These are phyloP conservation scores for Dendrocopos noguchii DNA, from an alignment of 2,113 vertebrate species.

Conservation along the genomic window DNA sequence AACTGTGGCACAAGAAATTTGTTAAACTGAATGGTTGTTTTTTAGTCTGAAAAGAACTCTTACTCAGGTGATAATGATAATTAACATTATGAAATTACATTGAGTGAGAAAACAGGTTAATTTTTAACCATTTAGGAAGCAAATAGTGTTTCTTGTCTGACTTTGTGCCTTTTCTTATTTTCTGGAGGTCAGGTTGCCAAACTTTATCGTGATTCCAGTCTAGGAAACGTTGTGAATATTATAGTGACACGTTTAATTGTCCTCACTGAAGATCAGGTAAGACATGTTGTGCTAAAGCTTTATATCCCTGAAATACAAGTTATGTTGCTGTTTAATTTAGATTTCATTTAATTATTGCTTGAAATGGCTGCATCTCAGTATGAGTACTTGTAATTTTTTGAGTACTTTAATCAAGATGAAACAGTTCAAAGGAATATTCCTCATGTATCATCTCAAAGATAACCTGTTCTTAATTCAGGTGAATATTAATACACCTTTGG, in stretches of 20 bases:
- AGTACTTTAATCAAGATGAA: constrained; percentile 57
- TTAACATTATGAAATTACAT: not conserved
- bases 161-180: constrained; percentile 99
- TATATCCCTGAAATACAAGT: constrained; percentile 1
- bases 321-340: not conserved
- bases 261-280: constrained; percentile 98
- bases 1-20: not conserved
- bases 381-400: constrained; percentile 38
- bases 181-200: constrained; percentile 99
- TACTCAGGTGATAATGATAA: not conserved
- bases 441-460: constrained; percentile 28
- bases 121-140: not conserved
- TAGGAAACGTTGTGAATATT: constrained; percentile 99
- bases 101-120: not conserved
- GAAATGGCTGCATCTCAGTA: constrained; percentile 52
- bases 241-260: constrained; percentile 97
- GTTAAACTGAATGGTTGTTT: not conserved
- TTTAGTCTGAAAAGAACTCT: not conserved
- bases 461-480: constrained; percentile 29
- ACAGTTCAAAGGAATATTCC: constrained; percentile 38
- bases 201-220: constrained; percentile 99
- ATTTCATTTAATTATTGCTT: constrained; percentile 38
- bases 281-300: constrained; percentile 24
- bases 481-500: constrained; percentile 4
- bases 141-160: constrained; percentile 88